These are phyloP conservation scores for Agrypnus murinus DNA, from an alignment of 2,888 invertebrate species.

Conservation along the genomic window DNA sequence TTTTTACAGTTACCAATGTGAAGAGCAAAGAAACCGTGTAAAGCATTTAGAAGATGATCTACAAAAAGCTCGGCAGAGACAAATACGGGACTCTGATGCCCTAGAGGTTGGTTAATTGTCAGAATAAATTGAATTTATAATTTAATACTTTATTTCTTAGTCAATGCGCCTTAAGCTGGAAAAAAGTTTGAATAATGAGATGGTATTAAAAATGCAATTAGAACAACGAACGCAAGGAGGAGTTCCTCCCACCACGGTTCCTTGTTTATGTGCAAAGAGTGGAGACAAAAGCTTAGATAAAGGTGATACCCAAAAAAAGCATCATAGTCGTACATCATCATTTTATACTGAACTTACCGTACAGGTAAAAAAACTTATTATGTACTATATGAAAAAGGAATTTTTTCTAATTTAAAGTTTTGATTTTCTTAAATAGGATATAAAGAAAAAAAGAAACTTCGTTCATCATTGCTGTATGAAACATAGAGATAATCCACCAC, in stretches of 20 bases:
- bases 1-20: constrained; percentile 50
- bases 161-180: constrained; percentile 51
- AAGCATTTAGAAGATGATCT: constrained; percentile 57
- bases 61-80: constrained; percentile 52
- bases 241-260: not conserved
- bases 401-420: not conserved
- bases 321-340: constrained; percentile 25
- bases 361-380: constrained; percentile 29
- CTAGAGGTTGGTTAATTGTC: constrained; percentile 47
- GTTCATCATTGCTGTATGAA: constrained; percentile 33
- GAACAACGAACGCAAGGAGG: constrained; percentile 32
- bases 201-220: constrained; percentile 51
- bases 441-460: constrained; percentile 27
- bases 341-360: constrained; percentile 54
- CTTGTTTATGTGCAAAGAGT: not conserved
- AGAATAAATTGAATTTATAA: not conserved
- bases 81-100: constrained; percentile 47
- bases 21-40: constrained; percentile 56
- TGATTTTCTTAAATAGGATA: constrained; percentile 21
- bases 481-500: not conserved
- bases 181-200: constrained; percentile 51
- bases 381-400: not conserved
- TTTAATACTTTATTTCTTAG: constrained; percentile 35
- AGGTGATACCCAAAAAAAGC: too few species aligned
- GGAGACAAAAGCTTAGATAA: not conserved